Evolutionary conservation across 2,888 invertebrate species (phyloP), one percentile per base, ranked within the genome.

Genomic region (Dorcus parallelipipedus): DNA sequence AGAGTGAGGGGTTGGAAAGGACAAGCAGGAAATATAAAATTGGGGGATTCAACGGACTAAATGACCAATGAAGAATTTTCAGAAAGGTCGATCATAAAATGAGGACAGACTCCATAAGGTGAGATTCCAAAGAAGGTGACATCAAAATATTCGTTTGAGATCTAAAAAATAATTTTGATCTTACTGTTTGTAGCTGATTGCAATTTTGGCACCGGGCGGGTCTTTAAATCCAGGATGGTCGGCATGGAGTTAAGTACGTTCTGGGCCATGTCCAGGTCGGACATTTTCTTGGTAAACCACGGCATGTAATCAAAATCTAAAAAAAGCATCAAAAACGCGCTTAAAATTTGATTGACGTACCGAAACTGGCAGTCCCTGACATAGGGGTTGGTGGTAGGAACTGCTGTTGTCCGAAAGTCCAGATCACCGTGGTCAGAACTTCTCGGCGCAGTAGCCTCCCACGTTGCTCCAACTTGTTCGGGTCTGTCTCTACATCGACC

Each of bases 211-310:
- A 95, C 83, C 0, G 92, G 91, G 78, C 0, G 92, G 91, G 78
- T 98, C 98, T 75, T 95, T 97, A 79, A 98, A 98, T 3, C 97
- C 97, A 1, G 98, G 98, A 81, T 98, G 98, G 77, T 98, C 98
- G 1, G 97, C 94, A 70, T 98, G 97, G 56, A 98, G 78, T 61
- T 95, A 98, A 0, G 84, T 2, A 98, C 97, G 71, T 95, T 93
- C 76, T 97, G 97, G 0, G 96, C 93, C 65, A 89, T 85, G 77
- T 98, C 98, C 73, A 98, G 78, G 68, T 98, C 98, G 2, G 89
- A 83, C 56, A 98, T 96, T 79, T 95, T 95, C 40, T 95, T 86
- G 0, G 98, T 98, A 76, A 99, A 98, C 98, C 97, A 98, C 2
- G 92, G 93, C 89, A 95, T 93, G 67, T 95, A 95, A 49, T 93